A percentile compares a stretch with the other conserved stretches of the same genome.
Evolutionary conservation across 2,888 invertebrate species (phyloP).

Genomic region (Spisula subtruncata): DNA sequence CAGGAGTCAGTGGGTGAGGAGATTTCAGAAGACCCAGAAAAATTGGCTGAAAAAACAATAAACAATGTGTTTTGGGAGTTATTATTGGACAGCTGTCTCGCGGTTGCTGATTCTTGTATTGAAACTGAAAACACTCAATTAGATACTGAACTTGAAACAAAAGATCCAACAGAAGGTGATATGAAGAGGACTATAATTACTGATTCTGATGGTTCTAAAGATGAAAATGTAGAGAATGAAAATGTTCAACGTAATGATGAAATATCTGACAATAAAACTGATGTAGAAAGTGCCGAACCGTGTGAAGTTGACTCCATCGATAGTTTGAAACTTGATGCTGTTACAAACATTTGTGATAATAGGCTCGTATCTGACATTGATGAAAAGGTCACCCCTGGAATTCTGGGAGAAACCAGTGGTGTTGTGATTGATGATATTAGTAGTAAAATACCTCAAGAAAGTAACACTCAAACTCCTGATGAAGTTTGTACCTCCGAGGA

Average conservation of each 20-base stretch:
- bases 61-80: too few species aligned
- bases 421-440: constrained; percentile 1
- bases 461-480: not conserved
- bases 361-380: not conserved
- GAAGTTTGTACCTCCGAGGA: not conserved
- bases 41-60: too few species aligned
- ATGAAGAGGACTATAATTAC: too few species aligned
- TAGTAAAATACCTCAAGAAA: not conserved
- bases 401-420: not conserved
- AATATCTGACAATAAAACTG: not conserved
- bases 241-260: not conserved
- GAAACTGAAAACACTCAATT: too few species aligned
- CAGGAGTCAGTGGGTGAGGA: too few species aligned
- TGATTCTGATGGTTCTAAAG: not conserved
- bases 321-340: not conserved
- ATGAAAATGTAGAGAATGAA: not conserved
- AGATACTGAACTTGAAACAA: too few species aligned
- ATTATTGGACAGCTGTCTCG: too few species aligned
- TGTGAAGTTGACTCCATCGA: not conserved
- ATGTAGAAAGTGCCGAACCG: not conserved
- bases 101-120: too few species aligned
- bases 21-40: too few species aligned
- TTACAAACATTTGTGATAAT: not conserved
- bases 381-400: not conserved
- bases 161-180: too few species aligned